Evolutionary conservation across 2,797 vertebrate species (phyloP), one percentile per base, ranked within the genome.

Genomic region (Saxicola maurus): DNA sequence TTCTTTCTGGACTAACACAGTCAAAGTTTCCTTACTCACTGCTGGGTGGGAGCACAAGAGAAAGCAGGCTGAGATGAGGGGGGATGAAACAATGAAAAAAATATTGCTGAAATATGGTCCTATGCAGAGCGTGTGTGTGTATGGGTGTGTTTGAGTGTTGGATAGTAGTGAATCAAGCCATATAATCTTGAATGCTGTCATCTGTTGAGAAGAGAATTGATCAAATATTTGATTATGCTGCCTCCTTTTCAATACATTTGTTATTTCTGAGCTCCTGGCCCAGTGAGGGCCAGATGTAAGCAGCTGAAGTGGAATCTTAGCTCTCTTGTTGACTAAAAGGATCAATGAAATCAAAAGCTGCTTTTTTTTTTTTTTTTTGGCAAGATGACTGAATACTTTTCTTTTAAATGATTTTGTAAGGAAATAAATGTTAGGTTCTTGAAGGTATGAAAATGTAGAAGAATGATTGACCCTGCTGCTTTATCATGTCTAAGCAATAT

Each of bases 1-100:
- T 93, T 79, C 94, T 89, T 83, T 94, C 93, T 85, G 81, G 66
- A 84, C 76, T 95, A 75, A 71, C 93, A 60, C 11, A 61, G 92
- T 96, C 94, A 94, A 91, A 94, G 92, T 94, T 96, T 97, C 82
- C 93, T 95, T 76, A 89, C 95, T 92, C 78, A 83, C 45, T 2
- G 90, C 48, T 89, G 92, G 84, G 72, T 75, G 82, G 82, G 84
- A 72, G 67, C 30, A 61, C 61, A 68, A 77, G 60, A 87, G 68
- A 52, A 83, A 85, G 79, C 43, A 87, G 59, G 57, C 49, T 55
- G 65, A 93, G 51, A 28, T 61, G 25, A 61, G 37, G 49, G 28
- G 28, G 16, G 21, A 38, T 77, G 71, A 87, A 86, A 73, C 28
- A 79, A 56, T 67, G 84, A 38, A 38, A 38, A 38, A 38, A 38